phyloP scores from a whole-genome alignment of 2,113 vertebrate species.

The Nerophis ophidion region DNA sequence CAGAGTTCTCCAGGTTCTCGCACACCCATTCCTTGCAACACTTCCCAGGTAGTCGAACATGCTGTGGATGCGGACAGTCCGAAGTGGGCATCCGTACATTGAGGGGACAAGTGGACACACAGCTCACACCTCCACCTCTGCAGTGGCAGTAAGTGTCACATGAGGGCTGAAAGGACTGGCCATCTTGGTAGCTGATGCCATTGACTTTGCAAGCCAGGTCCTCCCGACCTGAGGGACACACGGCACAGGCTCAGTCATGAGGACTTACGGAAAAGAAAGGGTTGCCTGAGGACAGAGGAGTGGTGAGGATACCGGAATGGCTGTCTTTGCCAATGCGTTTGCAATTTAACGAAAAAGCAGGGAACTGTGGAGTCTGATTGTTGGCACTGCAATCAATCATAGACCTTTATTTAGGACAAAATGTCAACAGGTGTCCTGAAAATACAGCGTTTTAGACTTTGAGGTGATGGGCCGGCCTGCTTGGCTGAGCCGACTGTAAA shows the following conservation, averaged over 20 bases:
- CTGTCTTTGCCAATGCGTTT: conserved; percentile 24
- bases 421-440: conserved; percentile 35
- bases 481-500: conserved; percentile 27
- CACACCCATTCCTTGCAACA: conserved; percentile 95
- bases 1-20: conserved; percentile 66
- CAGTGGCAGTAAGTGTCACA: conserved; percentile 82
- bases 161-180: conserved; percentile 86
- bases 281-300: conserved; percentile 1
- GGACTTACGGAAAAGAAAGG: conserved; percentile 15
- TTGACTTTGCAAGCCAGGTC: conserved; percentile 81
- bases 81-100: conserved; percentile 73
- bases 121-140: conserved; percentile 79
- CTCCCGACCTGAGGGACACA: conserved; percentile 68
- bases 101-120: conserved; percentile 78
- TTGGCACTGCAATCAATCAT: conserved; percentile 41
- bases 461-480: neutral
- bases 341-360: conserved; percentile 24
- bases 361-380: conserved; percentile 19
- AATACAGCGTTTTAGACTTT: conserved; percentile 12
- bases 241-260: conserved; percentile 9
- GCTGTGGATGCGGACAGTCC: conserved; percentile 81
- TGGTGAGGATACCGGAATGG: conserved; percentile 18
- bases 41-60: conserved; percentile 75
- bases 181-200: conserved; percentile 77
- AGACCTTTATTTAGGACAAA: conserved; percentile 21